Base-by-base conservation (phyloP, 2,888 invertebrate species). In the Andrena minutula region DNA sequence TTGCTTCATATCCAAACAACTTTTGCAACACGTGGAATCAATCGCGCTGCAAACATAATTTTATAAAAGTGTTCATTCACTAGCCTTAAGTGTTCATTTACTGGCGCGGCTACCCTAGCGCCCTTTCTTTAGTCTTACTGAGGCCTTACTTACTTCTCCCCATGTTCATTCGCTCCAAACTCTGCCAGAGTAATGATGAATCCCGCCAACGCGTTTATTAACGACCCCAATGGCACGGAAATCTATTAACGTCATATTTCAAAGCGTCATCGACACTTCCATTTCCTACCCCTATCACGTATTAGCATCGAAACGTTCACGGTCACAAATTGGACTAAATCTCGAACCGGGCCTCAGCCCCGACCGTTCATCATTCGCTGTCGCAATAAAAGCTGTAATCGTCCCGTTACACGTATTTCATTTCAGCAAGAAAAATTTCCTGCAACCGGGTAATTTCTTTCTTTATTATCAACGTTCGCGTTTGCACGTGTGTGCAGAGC, bases 321-420 rank as follows among this genome's bases (percentile, higher is more conserved):
- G 47, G 51, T n/a, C 53, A 35, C 26, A 51, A 72, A 64, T 63
- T 26, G 72, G 12, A 66, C 30, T 7, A 28, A 58, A 8, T 51
- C 0, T 20, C 6, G 4, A 41, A 35, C 30, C 53, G 56, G 26
- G 23, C 10, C 20, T 4, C 23, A 8, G n/a, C 16, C 23, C 0
- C 12, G 2, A 47, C 73, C 20, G 20, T 28, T 30, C 20, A 20
- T 23, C 32, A 10, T 20, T 47, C n/a, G n/a, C 6, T 10, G 23
- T 58, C 16, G n/a, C 58, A 58, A 66, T 47, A 68, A 74, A 60
- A 16, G 30, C 23, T 60, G 68, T 26, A 60, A 75, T 61, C 70
- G 69, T 75, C 51, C 61, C 75, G 75, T 61, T 41, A 32, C 75
- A 75, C 75, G 75, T 70, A 70, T 75, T 75, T 75, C 75, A 75